Conservation (phyloP, 2,888 invertebrate genomes). For the Muscina levida region DNA sequence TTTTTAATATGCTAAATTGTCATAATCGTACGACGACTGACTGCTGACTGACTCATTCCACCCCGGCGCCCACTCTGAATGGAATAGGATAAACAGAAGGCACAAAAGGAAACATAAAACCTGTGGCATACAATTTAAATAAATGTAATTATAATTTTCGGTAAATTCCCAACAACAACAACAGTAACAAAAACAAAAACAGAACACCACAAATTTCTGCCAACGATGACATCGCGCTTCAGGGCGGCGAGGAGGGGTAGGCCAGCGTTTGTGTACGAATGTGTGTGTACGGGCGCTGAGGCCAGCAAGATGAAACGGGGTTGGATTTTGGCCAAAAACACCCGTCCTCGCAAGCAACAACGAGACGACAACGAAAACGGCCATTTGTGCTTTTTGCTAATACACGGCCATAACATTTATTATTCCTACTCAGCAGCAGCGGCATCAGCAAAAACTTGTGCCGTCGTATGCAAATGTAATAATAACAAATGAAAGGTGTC, state of each 20-base stretch:
- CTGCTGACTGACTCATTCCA: conserved; percentile 25
- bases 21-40: conserved; percentile 51
- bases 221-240: background rate
- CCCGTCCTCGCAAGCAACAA: background rate
- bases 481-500: conserved; percentile 65
- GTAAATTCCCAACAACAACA: conserved; percentile 28
- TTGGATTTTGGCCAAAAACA: too few relatives aligned
- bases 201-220: background rate
- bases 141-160: conserved; percentile 64
- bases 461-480: conserved; percentile 59
- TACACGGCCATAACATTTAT: conserved; percentile 29
- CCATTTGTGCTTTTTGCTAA: conserved; percentile 48
- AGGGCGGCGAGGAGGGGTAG: too few relatives aligned
- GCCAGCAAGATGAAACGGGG: too few relatives aligned
- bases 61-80: too few relatives aligned
- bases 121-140: conserved; percentile 62
- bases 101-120: conserved; percentile 53
- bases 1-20: conserved; percentile 65
- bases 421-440: background rate
- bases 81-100: background rate
- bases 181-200: conserved; percentile 11
- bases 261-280: too few relatives aligned
- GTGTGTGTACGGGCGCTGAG: too few relatives aligned
- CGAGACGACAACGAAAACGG: conserved; percentile 13
- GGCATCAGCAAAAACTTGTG: conserved; percentile 4